Evolutionary conservation across 1,140 invertebrate genomes (phyloP).

Genomic region (Pararge aegeria): DNA sequence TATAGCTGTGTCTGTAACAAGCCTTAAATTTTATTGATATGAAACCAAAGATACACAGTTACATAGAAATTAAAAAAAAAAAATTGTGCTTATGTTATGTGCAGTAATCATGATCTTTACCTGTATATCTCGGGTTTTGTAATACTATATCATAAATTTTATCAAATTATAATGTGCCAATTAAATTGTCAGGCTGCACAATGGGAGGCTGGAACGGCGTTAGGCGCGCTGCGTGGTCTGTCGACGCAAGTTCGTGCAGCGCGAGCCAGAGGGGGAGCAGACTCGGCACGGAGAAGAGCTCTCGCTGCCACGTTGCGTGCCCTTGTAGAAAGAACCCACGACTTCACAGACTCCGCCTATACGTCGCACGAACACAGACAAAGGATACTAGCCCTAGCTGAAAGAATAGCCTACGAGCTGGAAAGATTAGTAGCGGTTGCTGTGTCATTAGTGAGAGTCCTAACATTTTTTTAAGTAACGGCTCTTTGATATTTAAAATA

Average conservation of each 20-base stretch:
- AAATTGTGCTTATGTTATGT: no score
- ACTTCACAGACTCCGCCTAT: conserved; percentile 99
- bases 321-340: conserved; percentile 96
- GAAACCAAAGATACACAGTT: background rate
- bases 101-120: background rate
- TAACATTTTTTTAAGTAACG: conserved; percentile 5
- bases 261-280: conserved; percentile 71
- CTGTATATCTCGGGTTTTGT: background rate
- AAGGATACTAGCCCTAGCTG: conserved; percentile 94
- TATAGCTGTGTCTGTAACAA: background rate
- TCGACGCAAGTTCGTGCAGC: conserved; percentile 68
- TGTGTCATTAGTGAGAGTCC: conserved; percentile 87
- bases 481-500: conserved; percentile 1
- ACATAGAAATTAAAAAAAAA: background rate
- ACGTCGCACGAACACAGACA: conserved; percentile 98
- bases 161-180: background rate
- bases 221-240: conserved; percentile 71
- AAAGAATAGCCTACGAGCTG: conserved; percentile 91
- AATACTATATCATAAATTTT: background rate
- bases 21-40: background rate
- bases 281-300: conserved; percentile 85
- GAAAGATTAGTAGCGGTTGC: conserved; percentile 92
- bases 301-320: conserved; percentile 92
- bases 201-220: conserved; percentile 71
- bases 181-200: conserved; percentile 53